Conservation (phyloP, 23 tunicate species). For the Styela clava region DNA sequence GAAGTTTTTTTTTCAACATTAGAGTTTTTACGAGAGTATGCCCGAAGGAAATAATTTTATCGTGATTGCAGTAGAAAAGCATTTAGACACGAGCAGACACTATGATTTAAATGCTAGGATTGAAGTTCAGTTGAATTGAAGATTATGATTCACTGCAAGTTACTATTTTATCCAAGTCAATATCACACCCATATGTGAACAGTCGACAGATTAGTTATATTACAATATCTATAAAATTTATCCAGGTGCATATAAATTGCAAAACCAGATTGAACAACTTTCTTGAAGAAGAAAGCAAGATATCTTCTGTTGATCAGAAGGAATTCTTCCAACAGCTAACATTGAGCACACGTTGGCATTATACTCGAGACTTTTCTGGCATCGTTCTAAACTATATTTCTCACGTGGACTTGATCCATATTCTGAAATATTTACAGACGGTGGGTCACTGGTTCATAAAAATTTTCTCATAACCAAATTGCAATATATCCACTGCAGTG, state of each 20-base stretch:
- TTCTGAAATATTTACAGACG: constrained; percentile 1
- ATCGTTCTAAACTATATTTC: constrained; percentile 32
- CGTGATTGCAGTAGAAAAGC: no score
- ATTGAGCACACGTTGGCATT: constrained; percentile 31
- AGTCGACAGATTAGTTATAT: not conserved
- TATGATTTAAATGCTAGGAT: not conserved
- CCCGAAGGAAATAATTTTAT: no score
- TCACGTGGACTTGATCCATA: constrained; percentile 39
- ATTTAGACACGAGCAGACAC: not conserved
- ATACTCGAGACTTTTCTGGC: constrained; percentile 48
- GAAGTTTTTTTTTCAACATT: no score
- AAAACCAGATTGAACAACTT: not conserved
- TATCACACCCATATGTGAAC: not conserved
- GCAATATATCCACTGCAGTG: no score
- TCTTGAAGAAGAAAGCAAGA: not conserved
- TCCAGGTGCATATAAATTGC: not conserved
- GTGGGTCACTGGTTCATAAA: not conserved
- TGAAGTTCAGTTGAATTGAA: not conserved
- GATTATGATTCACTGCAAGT: not conserved
- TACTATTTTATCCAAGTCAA: no score
- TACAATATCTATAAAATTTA: not conserved
- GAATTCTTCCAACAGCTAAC: not conserved
- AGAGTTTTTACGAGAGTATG: no score
- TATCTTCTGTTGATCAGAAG: not conserved
- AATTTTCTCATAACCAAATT: not conserved